Conservation (phyloP, 2,113 vertebrate genomes). For the Paracanthobrama guichenoti region DNA sequence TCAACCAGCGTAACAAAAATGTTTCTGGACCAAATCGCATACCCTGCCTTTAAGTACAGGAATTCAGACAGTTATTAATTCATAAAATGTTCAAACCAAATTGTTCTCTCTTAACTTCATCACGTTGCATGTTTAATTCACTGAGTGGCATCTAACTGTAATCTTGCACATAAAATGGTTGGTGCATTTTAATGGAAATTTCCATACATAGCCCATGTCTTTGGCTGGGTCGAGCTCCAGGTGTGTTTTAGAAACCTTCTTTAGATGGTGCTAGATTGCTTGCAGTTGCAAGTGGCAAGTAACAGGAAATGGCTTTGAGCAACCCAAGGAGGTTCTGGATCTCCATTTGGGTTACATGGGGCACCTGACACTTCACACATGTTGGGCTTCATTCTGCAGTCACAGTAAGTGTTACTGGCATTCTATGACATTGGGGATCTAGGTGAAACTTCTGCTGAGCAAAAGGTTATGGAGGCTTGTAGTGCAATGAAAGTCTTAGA, state of each 20-base stretch:
- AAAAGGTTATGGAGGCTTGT: not conserved
- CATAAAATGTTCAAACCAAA: not conserved
- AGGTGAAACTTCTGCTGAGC: not conserved
- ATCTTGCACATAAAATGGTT: not conserved
- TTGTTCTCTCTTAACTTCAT: not conserved
- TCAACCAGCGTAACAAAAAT: too few relatives aligned
- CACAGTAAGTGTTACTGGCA: not conserved
- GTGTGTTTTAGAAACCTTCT: not conserved
- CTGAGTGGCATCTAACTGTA: not conserved
- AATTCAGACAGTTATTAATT: not conserved
- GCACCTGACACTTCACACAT: conserved; percentile 1
- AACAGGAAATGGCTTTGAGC: not conserved
- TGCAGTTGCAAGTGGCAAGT: not conserved
- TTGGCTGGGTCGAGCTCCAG: not conserved
- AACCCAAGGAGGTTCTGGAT: too few relatives aligned
- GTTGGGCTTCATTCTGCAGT: not conserved
- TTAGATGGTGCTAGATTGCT: not conserved
- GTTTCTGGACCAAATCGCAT: too few relatives aligned
- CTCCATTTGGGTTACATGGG: not conserved
- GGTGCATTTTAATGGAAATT: not conserved
- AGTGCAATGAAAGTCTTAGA: not conserved
- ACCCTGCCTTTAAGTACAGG: not conserved
- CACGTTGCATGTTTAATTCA: not conserved
- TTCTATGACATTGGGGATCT: not conserved
- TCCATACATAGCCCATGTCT: not conserved